phyloP scores from a whole-genome alignment of 2,888 invertebrate species.

The Leistus spinibarbis region DNA sequence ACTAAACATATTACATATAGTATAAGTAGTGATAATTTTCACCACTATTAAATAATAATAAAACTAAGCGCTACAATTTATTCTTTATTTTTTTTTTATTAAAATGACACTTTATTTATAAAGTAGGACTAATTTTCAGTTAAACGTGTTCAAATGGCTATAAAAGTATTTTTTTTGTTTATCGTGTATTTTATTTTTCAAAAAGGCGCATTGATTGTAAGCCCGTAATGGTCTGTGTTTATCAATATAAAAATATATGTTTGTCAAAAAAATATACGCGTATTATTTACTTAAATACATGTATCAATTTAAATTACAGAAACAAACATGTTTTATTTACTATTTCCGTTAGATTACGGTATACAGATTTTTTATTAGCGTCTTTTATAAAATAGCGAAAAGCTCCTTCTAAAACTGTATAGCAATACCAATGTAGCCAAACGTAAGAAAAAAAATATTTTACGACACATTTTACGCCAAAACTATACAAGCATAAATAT shows the following conservation, averaged over 20 bases:
- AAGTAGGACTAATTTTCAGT: slow-evolving; percentile 3
- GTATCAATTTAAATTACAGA: slow-evolving; percentile 32
- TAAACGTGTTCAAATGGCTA: not conserved
- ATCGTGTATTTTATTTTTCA: slow-evolving; percentile 10
- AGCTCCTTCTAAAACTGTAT: not conserved
- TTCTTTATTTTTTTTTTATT: not conserved
- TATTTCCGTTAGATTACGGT: slow-evolving; percentile 30
- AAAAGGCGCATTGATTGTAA: slow-evolving; percentile 32
- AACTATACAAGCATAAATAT: too few species aligned
- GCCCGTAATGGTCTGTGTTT: slow-evolving; percentile 34
- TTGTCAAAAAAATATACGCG: slow-evolving; percentile 10
- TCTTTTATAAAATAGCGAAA: not conserved
- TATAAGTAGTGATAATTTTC: slow-evolving; percentile 22
- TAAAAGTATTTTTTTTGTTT: not conserved
- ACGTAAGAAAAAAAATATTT: too few species aligned
- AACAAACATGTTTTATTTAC: slow-evolving; percentile 20
- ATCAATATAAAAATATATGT: slow-evolving; percentile 9
- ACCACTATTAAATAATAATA: not conserved
- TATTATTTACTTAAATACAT: slow-evolving; percentile 20
- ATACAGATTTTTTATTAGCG: slow-evolving; percentile 14
- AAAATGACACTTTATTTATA: not conserved
- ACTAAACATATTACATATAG: slow-evolving; percentile 3
- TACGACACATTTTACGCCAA: too few species aligned
- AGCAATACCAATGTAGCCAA: too few species aligned
- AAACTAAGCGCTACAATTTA: slow-evolving; percentile 27